Percentiles rank a stretch among this genome's conserved stretches.
Evolutionary conservation across 64 coral and sea anemone genomes (phyloP).

Genomic region (Actinia equina): DNA sequence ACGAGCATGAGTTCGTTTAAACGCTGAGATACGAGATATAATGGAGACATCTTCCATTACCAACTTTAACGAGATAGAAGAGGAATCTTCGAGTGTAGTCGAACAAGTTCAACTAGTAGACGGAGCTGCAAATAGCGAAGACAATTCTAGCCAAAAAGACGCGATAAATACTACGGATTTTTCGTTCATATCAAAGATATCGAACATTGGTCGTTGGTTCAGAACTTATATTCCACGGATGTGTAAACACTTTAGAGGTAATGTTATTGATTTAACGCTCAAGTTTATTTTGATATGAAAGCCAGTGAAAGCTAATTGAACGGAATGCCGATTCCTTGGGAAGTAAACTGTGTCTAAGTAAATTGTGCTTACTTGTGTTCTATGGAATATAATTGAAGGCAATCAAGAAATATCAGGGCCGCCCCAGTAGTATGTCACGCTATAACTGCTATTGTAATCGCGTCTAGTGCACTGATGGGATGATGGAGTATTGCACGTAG

Average conservation of each 20-base stretch:
- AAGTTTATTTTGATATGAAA: constrained; percentile 4
- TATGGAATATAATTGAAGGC: background rate
- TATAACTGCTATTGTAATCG: background rate
- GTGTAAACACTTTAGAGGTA: constrained; percentile 12
- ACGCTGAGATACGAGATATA: constrained; percentile 24
- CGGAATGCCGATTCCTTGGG: background rate
- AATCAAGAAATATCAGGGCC: constrained; percentile 4
- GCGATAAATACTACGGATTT: constrained; percentile 8
- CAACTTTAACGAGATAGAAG: constrained; percentile 5
- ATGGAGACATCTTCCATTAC: constrained; percentile 27
- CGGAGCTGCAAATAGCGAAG: constrained; percentile 7
- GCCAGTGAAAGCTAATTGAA: background rate
- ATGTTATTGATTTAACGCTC: constrained; percentile 18
- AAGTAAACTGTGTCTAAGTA: background rate
- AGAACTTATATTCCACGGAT: constrained; percentile 21
- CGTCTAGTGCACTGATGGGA: background rate
- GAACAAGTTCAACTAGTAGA: background rate
- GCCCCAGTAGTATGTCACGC: background rate
- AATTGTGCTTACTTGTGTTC: constrained; percentile 1
- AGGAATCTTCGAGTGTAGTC: constrained; percentile 16
- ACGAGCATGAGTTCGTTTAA: constrained; percentile 35
- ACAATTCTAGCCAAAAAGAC: constrained; percentile 4
- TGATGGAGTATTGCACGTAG: background rate
- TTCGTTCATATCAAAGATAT: constrained; percentile 14
- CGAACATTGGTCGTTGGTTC: constrained; percentile 5